phyloP scores from a whole-genome alignment of 2,888 invertebrate genomes.

The Halocaridina rubra region DNA sequence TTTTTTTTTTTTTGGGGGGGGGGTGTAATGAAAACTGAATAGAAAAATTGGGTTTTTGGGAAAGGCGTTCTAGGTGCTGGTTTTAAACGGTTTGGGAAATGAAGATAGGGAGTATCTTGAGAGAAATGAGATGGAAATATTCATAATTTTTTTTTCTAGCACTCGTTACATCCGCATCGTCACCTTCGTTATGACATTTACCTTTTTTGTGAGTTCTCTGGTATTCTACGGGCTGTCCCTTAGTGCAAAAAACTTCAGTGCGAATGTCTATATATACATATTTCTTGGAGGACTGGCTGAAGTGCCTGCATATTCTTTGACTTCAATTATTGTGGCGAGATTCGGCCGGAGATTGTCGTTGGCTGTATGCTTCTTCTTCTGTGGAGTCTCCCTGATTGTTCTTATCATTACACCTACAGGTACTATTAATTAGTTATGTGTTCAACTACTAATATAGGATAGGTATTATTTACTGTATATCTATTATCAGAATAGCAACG shows the following conservation, averaged over 20 bases:
- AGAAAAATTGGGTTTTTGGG: no score
- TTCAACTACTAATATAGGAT: no score
- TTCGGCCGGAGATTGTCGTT: neutral
- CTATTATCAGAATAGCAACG: no score
- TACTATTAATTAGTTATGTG: no score
- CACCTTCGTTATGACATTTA: neutral
- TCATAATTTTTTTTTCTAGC: neutral
- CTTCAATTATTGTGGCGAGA: neutral
- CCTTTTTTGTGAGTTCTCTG: neutral
- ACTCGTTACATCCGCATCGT: neutral
- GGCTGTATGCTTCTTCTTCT: neutral
- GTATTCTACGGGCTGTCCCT: neutral
- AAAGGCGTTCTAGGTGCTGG: no score
- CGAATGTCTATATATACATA: neutral
- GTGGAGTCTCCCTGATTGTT: neutral
- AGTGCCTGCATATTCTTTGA: neutral
- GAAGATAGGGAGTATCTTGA: no score
- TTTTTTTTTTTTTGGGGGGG: no score
- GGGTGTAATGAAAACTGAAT: no score
- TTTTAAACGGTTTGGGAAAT: no score
- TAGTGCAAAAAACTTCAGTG: neutral
- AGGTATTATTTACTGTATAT: no score
- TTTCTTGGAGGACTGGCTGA: neutral
- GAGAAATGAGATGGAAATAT: no score
- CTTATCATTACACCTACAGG: neutral